Conservation (phyloP, 2,113 vertebrate species). For the Protomyctophum bolini region DNA sequence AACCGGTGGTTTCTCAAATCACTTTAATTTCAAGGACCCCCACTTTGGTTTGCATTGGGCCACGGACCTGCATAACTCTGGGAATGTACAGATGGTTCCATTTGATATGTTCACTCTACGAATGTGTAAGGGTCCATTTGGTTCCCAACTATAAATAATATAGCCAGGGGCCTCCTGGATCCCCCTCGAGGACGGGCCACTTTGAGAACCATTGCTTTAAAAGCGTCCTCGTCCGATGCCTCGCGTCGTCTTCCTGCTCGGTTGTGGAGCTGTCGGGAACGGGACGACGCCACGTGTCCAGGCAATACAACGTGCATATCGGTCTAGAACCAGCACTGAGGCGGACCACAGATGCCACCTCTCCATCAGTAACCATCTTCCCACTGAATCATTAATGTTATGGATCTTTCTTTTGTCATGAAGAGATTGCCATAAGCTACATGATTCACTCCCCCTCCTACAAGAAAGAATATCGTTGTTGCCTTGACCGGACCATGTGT, state of each 20-base stretch:
- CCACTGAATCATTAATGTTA: not conserved
- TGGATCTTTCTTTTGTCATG: conserved; percentile 34
- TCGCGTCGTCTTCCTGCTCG: not conserved
- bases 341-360: conserved; percentile 16
- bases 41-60: no score
- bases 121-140: no score
- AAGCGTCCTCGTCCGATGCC: not conserved
- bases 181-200: no score
- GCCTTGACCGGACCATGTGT: conserved; percentile 41
- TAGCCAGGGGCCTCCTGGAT: no score
- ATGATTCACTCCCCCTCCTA: not conserved
- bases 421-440: conserved; percentile 55
- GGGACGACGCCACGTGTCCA: conserved; percentile 12
- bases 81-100: no score
- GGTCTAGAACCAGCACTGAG: conserved; percentile 22
- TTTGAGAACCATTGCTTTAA: no score
- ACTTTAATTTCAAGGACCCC: no score
- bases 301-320: not conserved
- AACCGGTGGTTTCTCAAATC: no score
- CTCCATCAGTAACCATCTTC: not conserved
- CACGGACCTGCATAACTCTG: no score
- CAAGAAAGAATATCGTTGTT: conserved; percentile 8
- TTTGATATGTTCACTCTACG: no score
- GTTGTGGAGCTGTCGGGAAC: not conserved
- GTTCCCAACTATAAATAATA: no score